Evolutionary conservation across 2,113 vertebrate genomes (phyloP), one percentile per base, ranked within the genome.

Genomic region (Osmerus mordax): DNA sequence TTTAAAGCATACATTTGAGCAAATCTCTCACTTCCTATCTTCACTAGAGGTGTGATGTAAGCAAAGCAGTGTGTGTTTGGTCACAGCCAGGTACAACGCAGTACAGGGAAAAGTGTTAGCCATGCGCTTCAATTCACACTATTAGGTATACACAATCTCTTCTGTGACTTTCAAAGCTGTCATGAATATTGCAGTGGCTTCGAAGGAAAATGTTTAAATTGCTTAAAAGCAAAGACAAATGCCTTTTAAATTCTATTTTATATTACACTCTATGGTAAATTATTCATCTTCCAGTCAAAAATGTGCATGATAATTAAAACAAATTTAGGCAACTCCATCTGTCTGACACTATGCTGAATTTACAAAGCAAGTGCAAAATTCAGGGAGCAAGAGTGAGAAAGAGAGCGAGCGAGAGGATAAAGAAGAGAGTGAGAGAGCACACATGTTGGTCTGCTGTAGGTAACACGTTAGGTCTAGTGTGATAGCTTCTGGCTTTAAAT

Each of bases 171-270:
- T 88, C 74, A 84, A 70, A 69, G 70, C 63, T 81, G 79, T 80
- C 71, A 91, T 91, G 76, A 90, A 92, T 90, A 87, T 90, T 88
- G 78, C 78, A 92, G 59, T 11, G 4, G 14, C 1, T 70, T 72
- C 72, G 51, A 84, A 85, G 74, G 71, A 82, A 89, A 90, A 84
- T 87, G 88, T 88, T 89, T 81, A 83, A 82, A 76, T 87, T 85
- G 81, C 86, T 84, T 77, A 70, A 69, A 79, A 86, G 89, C 74
- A 71, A 85, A 84, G 81, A 88, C 86, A 89, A 87, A 90, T 90
- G 82, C 76, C 79, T 91, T 87, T 89, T 87, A 88, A 85, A 87
- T 74, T 83, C 67, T 68, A 78, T 86, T 86, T 85, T 63, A 73
- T 75, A 63, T 86, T 75, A 84, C 84, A 82, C 85, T 78, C 84